Evolutionary conservation across 2,797 vertebrate genomes (phyloP).

Genomic region (Natrix natrix): DNA sequence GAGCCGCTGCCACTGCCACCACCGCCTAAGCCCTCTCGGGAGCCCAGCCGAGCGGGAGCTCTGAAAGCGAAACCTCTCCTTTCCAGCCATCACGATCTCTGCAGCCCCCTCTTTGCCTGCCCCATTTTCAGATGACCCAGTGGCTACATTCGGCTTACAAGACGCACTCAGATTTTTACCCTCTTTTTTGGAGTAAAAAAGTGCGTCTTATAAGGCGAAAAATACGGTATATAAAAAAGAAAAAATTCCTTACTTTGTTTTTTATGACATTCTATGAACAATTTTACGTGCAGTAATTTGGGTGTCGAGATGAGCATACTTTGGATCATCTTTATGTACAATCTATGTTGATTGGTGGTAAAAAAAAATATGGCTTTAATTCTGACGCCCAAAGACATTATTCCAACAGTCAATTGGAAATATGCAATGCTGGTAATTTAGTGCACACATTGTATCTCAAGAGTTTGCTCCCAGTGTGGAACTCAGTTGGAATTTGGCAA

Average conservation of each 20-base stretch:
- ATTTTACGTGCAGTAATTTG: background rate
- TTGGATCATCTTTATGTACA: background rate
- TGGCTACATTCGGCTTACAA: no score
- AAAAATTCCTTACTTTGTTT: background rate
- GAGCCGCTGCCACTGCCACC: no score
- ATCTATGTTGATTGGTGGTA: background rate
- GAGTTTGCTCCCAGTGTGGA: background rate
- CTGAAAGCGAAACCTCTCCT: no score
- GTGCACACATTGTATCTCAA: background rate
- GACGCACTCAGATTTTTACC: no score
- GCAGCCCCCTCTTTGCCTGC: no score
- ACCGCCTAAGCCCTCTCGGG: no score
- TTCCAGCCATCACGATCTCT: no score
- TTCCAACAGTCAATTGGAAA: background rate
- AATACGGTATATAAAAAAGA: background rate
- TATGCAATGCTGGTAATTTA: background rate
- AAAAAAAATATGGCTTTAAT: background rate
- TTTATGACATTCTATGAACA: background rate
- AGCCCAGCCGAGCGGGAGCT: no score
- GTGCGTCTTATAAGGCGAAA: no score
- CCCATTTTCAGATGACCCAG: no score
- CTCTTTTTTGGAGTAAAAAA: no score
- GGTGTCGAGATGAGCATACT: background rate
- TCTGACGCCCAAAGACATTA: background rate
- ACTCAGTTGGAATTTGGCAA: background rate